These are phyloP conservation scores for Noctua comes DNA, from an alignment of 2,888 invertebrate genomes.

Conservation along the genomic window DNA sequence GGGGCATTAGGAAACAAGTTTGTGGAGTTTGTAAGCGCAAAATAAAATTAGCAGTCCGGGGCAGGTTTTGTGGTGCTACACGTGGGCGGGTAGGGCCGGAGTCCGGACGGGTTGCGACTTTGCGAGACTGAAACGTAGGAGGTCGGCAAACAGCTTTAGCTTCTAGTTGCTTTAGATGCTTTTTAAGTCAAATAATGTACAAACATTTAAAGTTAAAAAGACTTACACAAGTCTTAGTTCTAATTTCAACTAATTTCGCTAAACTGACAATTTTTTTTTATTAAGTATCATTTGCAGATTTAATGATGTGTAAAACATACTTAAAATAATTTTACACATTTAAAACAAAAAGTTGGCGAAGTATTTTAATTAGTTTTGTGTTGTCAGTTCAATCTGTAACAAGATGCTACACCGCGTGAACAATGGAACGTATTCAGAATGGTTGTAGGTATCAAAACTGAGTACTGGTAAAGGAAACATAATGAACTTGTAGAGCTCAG, in stretches of 20 bases:
- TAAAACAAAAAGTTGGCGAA: constrained; percentile 13
- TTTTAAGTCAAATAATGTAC: background rate
- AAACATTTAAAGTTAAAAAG: background rate
- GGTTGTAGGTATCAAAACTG: constrained; percentile 57
- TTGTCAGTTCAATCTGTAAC: constrained; percentile 54
- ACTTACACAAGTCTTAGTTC: background rate
- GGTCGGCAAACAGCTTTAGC: constrained; percentile 75
- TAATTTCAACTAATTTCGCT: background rate
- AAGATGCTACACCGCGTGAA: constrained; percentile 53
- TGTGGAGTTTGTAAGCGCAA: constrained; percentile 75
- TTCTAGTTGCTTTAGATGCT: constrained; percentile 46
- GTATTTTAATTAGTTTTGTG: constrained; percentile 35
- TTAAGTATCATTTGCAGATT: constrained; percentile 6
- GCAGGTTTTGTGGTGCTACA: constrained; percentile 83
- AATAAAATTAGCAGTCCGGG: constrained; percentile 83
- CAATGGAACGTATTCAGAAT: constrained; percentile 62
- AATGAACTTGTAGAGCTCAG: constrained; percentile 60
- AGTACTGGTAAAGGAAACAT: constrained; percentile 65
- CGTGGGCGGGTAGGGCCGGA: constrained; percentile 80
- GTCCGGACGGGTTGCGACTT: constrained; percentile 60
- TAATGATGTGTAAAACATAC: background rate
- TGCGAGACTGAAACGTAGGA: constrained; percentile 69
- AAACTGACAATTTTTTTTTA: background rate
- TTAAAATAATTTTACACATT: background rate
- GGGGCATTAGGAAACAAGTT: constrained; percentile 82